phyloP scores from a whole-genome alignment of 2,113 vertebrate genomes.

The Alethe castanea region DNA sequence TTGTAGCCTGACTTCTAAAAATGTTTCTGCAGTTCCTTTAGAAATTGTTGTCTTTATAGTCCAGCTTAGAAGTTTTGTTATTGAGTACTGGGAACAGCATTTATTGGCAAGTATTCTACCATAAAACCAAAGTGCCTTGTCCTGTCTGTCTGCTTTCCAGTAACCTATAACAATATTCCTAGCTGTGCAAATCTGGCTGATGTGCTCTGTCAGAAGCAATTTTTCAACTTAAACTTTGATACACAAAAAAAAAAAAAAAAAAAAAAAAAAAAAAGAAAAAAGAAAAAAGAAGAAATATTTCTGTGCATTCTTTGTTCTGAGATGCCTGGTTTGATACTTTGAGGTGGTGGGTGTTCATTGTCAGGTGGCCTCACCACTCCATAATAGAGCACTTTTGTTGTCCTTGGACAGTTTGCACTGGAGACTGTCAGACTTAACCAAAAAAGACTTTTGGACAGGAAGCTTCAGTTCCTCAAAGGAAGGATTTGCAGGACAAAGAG shows the following conservation, averaged over 20 bases:
- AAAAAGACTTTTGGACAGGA: not conserved
- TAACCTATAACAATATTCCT: not conserved
- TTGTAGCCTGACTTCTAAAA: not conserved
- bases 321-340: not conserved
- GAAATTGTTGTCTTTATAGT: not conserved
- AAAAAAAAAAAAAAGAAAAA: not conserved
- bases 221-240: not conserved
- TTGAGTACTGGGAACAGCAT: not conserved
- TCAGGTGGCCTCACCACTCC: not conserved
- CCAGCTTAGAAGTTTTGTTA: not conserved
- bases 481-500: not conserved
- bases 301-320: not conserved
- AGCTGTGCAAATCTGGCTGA: not conserved
- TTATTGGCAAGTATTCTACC: not conserved
- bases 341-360: not conserved
- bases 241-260: not conserved
- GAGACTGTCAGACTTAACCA: not conserved
- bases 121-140: not conserved
- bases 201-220: not conserved
- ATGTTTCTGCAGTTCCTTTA: not conserved
- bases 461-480: not conserved
- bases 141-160: not conserved
- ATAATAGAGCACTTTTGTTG: not conserved
- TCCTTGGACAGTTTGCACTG: not conserved
- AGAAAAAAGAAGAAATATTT: not conserved